Base-by-base conservation (phyloP, 2,797 vertebrate species). In the Sebastes itinus region DNA sequence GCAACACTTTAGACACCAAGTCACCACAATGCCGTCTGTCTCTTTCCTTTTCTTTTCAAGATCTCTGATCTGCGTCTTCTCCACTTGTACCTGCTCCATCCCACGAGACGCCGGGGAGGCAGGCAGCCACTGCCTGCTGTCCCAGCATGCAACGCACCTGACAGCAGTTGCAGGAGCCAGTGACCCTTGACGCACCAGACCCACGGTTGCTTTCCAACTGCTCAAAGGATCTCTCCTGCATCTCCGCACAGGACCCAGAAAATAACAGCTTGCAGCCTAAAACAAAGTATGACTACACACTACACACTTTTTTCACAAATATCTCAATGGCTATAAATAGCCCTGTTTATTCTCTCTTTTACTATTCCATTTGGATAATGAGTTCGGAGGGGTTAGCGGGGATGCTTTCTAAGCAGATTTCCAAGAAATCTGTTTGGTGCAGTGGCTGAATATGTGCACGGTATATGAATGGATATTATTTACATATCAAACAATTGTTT, bases 261-360 rank as follows among this genome's bases (percentile, higher is more conserved):
- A 83, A 78, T 18, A 82, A 38, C 73, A 16, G 20, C 71, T 61
- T 56, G 38, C 63, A 14, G 13, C 52, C 49, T 59, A 23, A 56
- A 33, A 78, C 12, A 61, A 71, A 86, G 46, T 72, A 23, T 65
- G 70, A 23, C 67, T 63, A 25, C 64, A 71, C 54, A 30, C 28
- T n/a, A n/a, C 42, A 46, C 42, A 20, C 49, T 52, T 52, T 22
- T 6, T 62, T 16, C n/a, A 38, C 22, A 42, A 42, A 54, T 46
- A 52, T 78, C 54, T 75, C 64, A 30, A 61, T 78, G 73, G 75
- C 33, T 88, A 87, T 78, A 83, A 86, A 91, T 87, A 85, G 71
- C 35, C 42, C 42, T 69, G 23, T 80, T 88, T 75, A 61, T 78
- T 75, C 72, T 65, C 32, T 27, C n/a, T 73, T 78, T 82, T 55